Evolutionary conservation across 2,113 vertebrate species (phyloP), one percentile per base, ranked within the genome.

Genomic region (Ochotona princeps): DNA sequence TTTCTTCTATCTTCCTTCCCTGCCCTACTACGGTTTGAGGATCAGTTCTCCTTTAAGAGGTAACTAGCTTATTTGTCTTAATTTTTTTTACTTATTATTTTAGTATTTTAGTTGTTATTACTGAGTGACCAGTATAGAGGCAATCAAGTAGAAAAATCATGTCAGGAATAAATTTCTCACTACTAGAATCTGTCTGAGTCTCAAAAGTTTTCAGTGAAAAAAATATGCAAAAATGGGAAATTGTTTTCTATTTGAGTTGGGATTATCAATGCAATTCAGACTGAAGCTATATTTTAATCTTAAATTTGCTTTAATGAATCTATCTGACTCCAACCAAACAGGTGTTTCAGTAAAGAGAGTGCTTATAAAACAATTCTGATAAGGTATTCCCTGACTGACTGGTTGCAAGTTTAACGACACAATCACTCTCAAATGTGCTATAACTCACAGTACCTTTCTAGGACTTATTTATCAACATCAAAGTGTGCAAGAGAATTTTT

Each of bases 391-490:
- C 89, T 73, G 61, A 47, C 23, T 11, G 65, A 61, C 25, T 30
- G 23, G 49, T 86, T 95, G 61, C 32, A 82, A 44, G 44, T 92
- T 91, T 94, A 95, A 95, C 89, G 65, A 49, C 18, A 87, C 32
- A 63, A n/a, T 92, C 81, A 93, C 85, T 30, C 61, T 38, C 78
- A 92, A 70, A 10, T 89, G 32, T 90, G 21, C 91, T 30, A 65
- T 94, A 94, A 60, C 65, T 94, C 32, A 18, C 72, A 47, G 65
- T 23, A 76, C 38, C 67, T 90, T 76, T n/a, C 51, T 66, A 47
- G 90, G 65, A 83, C 61, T 89, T 88, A 94, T 92, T 90, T 92
- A 95, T 86, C 81, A 85, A 65, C 74, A 92, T 88, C 76, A 83
- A 69, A 80, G 8, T 91, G 30, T 28, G 1, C 47, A 87, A 32